A percentile compares a stretch with the other conserved stretches of the same genome.
Evolutionary conservation across 2,113 vertebrate genomes (phyloP).

Genomic region (Danio rerio): GRCz12tu NC_133199.1:24798001-24798500

Average conservation of each 20-base stretch:
- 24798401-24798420: too few species aligned
- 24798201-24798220: background rate
- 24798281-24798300: too few species aligned
- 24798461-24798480: too few species aligned
- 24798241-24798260: constrained; percentile 66
- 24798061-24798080: constrained; percentile 64
- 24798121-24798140: constrained; percentile 73
- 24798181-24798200: background rate
- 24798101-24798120: constrained; percentile 67
- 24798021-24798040: constrained; percentile 58
- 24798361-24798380: too few species aligned
- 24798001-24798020: background rate
- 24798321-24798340: too few species aligned
- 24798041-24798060: constrained; percentile 78
- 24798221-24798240: constrained; percentile 55
- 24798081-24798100: constrained; percentile 70
- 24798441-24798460: too few species aligned
- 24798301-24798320: too few species aligned
- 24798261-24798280: constrained; percentile 63
- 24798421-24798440: too few species aligned
- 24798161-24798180: background rate
- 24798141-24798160: constrained; percentile 66
- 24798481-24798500: too few species aligned
- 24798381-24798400: too few species aligned
- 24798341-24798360: too few species aligned